Evolutionary conservation across 2,888 invertebrate genomes (phyloP).

Genomic region (Tetragonula carbonaria): DNA sequence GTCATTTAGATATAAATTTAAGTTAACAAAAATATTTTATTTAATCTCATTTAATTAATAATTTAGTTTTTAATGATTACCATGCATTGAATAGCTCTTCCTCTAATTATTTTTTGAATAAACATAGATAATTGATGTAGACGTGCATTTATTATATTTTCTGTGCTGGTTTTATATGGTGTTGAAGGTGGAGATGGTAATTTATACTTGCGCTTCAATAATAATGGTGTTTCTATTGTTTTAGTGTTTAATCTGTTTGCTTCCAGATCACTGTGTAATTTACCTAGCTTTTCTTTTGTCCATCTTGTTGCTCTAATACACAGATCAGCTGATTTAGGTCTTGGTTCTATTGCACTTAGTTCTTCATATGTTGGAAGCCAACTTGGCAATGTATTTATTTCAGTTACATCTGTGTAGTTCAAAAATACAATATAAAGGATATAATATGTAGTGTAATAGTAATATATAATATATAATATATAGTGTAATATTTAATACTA

Average conservation of each 20-base stretch:
- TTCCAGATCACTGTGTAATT: slow-evolving; percentile 87
- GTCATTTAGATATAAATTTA: slow-evolving; percentile 18
- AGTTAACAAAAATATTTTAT: background rate
- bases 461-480: background rate
- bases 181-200: slow-evolving; percentile 49
- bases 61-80: slow-evolving; percentile 80
- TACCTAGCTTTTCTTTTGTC: slow-evolving; percentile 87
- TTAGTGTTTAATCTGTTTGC: slow-evolving; percentile 78
- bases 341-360: slow-evolving; percentile 83
- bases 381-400: slow-evolving; percentile 84
- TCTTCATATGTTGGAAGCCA: slow-evolving; percentile 85
- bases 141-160: slow-evolving; percentile 79
- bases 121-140: slow-evolving; percentile 85
- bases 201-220: slow-evolving; percentile 70
- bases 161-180: slow-evolving; percentile 41
- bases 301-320: slow-evolving; percentile 88
- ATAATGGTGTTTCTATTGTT: slow-evolving; percentile 45
- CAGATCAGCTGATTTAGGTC: slow-evolving; percentile 77
- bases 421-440: background rate
- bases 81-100: slow-evolving; percentile 90
- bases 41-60: background rate
- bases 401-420: slow-evolving; percentile 85
- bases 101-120: slow-evolving; percentile 89
- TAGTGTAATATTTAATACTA: background rate
- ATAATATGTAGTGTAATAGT: background rate